A percentile compares a stretch with the other conserved stretches of the same genome.
Evolutionary conservation across 1,140 invertebrate genomes (phyloP).

Genomic region (Bombus soroeensis): DNA sequence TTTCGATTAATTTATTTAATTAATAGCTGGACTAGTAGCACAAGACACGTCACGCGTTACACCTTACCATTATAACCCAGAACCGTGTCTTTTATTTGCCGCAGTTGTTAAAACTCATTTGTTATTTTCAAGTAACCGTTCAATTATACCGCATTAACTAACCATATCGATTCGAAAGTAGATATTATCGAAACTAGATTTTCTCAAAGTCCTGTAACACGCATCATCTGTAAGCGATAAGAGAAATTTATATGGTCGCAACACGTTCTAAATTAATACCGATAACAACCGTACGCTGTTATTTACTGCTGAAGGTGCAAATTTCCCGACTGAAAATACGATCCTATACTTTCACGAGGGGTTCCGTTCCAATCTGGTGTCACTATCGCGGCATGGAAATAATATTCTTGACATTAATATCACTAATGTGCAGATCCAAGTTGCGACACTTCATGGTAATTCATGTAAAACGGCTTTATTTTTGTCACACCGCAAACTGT

Average conservation of each 20-base stretch:
- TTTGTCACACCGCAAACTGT: conserved; percentile 30
- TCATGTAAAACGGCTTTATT: conserved; percentile 43
- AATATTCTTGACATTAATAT: conserved; percentile 29
- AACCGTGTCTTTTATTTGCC: no score
- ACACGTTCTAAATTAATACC: not conserved
- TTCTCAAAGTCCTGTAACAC: not conserved
- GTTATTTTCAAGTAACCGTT: no score
- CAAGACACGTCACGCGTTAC: no score
- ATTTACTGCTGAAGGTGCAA: not conserved
- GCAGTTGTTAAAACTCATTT: no score
- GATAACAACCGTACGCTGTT: not conserved
- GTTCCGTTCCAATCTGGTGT: conserved; percentile 8
- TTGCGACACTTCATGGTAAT: conserved; percentile 46
- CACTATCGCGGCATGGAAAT: not conserved
- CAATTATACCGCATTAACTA: no score
- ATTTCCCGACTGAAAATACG: conserved; percentile 9
- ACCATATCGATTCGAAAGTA: not conserved
- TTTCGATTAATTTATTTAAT: no score
- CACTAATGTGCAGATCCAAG: conserved; percentile 19
- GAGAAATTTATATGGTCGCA: not conserved
- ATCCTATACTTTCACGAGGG: not conserved
- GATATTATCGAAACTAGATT: not conserved
- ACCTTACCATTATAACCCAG: no score
- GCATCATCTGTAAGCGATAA: not conserved
- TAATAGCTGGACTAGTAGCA: no score